Conservation (phyloP, 2,888 invertebrate species). For the Corbicula japonica region DNA sequence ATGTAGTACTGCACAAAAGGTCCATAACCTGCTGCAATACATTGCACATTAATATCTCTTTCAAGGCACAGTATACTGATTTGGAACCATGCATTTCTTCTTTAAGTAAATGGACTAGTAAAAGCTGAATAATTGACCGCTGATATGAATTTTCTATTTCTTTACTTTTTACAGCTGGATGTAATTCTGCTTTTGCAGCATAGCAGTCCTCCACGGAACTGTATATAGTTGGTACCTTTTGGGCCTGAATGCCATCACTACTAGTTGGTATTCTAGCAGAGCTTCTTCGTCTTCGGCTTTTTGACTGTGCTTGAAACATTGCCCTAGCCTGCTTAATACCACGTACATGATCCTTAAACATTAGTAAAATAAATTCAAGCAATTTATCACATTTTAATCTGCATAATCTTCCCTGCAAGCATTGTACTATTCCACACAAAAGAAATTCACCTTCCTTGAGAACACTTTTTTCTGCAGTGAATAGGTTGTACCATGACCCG, state of each 20-base stretch:
- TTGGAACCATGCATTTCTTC: constrained; percentile 47
- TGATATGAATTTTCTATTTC: constrained; percentile 65
- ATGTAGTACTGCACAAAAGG: constrained; percentile 73
- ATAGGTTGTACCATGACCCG: constrained; percentile 75
- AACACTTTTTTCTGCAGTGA: constrained; percentile 69
- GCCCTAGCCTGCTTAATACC: constrained; percentile 55
- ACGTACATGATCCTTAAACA: constrained; percentile 60
- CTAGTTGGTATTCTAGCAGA: not conserved
- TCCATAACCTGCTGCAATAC: constrained; percentile 72
- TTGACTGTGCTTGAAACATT: constrained; percentile 49
- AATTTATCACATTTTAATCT: constrained; percentile 54
- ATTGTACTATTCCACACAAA: constrained; percentile 60
- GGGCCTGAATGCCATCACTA: too few species aligned
- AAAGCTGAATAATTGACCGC: constrained; percentile 50
- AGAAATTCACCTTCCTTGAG: constrained; percentile 69
- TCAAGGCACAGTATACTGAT: constrained; percentile 57
- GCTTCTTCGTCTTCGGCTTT: constrained; percentile 33
- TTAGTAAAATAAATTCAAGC: constrained; percentile 48
- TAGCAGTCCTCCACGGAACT: constrained; percentile 68
- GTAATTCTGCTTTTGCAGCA: constrained; percentile 62
- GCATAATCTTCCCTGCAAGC: constrained; percentile 56
- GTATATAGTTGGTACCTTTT: constrained; percentile 25
- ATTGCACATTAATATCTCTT: constrained; percentile 74
- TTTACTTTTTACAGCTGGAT: constrained; percentile 62
- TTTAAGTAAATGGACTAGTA: constrained; percentile 50